Evolutionary conservation across 2,797 vertebrate genomes (phyloP).

Genomic region (Pteropus rufus): DNA sequence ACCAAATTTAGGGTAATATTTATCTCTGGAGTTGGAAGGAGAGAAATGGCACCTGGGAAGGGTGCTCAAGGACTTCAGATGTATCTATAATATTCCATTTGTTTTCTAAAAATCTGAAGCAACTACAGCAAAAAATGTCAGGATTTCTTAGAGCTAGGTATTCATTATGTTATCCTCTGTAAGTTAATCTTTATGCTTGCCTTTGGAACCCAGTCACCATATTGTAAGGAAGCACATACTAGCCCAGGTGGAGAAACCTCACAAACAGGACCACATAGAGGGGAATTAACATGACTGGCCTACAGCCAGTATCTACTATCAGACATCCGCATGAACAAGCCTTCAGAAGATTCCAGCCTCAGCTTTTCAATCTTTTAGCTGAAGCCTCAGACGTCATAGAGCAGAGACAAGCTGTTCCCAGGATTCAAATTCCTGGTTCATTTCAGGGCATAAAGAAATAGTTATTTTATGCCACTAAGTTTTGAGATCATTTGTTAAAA

Average conservation of each 20-base stretch:
- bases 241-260: background rate
- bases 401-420: background rate
- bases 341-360: background rate
- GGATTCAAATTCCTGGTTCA: background rate
- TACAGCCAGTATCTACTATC: background rate
- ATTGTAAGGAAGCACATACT: constrained; percentile 1
- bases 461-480: constrained; percentile 5
- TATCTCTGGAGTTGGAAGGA: background rate
- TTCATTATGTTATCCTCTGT: background rate
- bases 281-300: background rate
- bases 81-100: background rate
- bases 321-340: background rate
- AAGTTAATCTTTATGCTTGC: background rate
- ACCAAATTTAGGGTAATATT: background rate
- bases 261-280: background rate
- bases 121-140: constrained; percentile 12
- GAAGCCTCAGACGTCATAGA: background rate
- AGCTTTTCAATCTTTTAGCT: background rate
- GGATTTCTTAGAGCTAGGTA: background rate
- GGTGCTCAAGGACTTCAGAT: background rate
- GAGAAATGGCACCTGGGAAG: background rate
- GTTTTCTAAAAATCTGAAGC: background rate
- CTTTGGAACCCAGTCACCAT: background rate
- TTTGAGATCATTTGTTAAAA: constrained; percentile 19
- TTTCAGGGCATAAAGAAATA: background rate